Base-by-base conservation (phyloP, 2,113 vertebrate species). In the Scalopus aquaticus region DNA sequence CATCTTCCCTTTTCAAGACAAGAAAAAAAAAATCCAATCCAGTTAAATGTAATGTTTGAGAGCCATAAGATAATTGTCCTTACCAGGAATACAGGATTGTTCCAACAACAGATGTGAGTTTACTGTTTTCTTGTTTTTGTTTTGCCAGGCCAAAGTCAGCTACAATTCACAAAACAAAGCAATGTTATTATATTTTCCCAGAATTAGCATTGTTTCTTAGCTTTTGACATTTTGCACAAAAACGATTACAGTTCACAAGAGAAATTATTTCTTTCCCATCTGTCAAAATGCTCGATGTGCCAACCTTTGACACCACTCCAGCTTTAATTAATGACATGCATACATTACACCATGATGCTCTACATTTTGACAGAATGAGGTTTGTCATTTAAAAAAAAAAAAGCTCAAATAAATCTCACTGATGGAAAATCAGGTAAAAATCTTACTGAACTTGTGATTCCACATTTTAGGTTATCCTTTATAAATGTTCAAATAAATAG, bases 61-160 rank as follows among this genome's bases (percentile, higher is more conserved):
- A 94, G 24, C 7, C 49, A 81, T 54, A 54, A 76, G 73, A 64
- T 54, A 74, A 93, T 49, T 39, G 44, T 88, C n/a, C 98, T 99
- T 98, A 99, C 99, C 99, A 99, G 30, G 98, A 99, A 95, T 99
- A 99, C 4, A 99, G 98, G 96, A 99, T 99, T n/a, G 99, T 99
- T 97, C 99, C 99, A 44, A 99, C 99, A 90, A 99, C 98, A 3
- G 99, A 99, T 0, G 97, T 99, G 62, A 99, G 98, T 96, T 99
- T 99, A 97, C 98, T 98, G 97, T 98, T 99, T 97, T 99, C 99
- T 97, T 99, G 98, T 82, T 99, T 99, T 97, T 99, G 99, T 95
- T 99, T 99, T 44, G 99, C 99, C 15, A 99, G 98, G 65, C 99
- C 99, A 84, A 99, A 99, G 98, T 99, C 99, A 96, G 99, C 99